Base-by-base conservation (phyloP, 2,888 invertebrate genomes). In the Agrotis puta region DNA sequence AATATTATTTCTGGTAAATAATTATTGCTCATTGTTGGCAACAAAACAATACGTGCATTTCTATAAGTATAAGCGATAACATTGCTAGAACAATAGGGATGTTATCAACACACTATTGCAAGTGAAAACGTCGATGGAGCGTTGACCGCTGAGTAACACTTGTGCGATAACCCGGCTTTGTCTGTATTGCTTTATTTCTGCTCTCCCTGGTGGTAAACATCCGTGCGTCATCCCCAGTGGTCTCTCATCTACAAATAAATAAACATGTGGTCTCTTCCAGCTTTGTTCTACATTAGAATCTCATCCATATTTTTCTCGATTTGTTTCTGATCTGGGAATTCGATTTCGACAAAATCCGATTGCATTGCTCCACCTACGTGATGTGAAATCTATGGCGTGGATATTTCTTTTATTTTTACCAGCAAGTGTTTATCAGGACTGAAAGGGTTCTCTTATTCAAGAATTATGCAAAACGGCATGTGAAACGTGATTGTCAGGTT, bases 121-220 rank as follows among this genome's bases (percentile, higher is more conserved):
- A 89, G 85, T 86, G 88, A 89, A 90, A 90, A 89, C 90, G 90
- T 89, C 86, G 88, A 87, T 83, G 83, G 93, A 90, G 84, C 94
- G 87, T 90, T 94, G 94, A 94, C 94, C 93, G 91, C 89, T 91
- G 88, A 91, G 88, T 90, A 91, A 91, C 86, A 86, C 81, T 87
- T 85, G 85, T 86, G 85, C 90, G 94, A 94, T 94, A 93, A 93
- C 93, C 92, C 90, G 83, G 88, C 91, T 88, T 88, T 88, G 91
- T 89, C 88, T 82, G 88, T 82, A 74, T 77, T 90, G 89, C 89
- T 94, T 93, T 95, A 95, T 95, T 95, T 94, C 88, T 91, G 92
- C 89, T 89, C 95, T 92, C 93, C 85, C 90, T 91, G 94, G 92
- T 92, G 95, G 95, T 92, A 94, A 92, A 94, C 94, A 93, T 88